Evolutionary conservation across 2,888 invertebrate genomes (phyloP).

Genomic region (Sesamia inferens): DNA sequence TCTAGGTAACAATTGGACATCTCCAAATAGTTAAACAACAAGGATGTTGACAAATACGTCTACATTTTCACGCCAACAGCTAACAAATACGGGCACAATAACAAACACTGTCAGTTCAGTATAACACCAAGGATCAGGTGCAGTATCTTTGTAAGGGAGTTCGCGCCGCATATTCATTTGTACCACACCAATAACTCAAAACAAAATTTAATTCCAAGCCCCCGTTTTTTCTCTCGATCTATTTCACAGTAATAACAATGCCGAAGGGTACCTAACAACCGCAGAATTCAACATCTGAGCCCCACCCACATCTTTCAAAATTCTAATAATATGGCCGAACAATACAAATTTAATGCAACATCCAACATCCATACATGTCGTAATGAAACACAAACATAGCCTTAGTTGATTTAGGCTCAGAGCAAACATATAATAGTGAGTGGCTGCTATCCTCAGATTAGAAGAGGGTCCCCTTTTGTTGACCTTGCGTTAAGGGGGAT

Average conservation of each 20-base stretch:
- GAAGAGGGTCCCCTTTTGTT: constrained; percentile 62
- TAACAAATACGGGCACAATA: not conserved
- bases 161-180: constrained; percentile 30
- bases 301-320: constrained; percentile 58
- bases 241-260: constrained; percentile 51
- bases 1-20: not conserved
- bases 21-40: not conserved
- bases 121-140: constrained; percentile 46
- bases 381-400: constrained; percentile 78
- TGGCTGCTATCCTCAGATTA: constrained; percentile 72
- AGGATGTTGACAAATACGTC: not conserved
- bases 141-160: constrained; percentile 7
- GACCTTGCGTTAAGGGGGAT: constrained; percentile 59
- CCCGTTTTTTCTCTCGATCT: constrained; percentile 44
- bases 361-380: constrained; percentile 66
- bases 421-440: constrained; percentile 74
- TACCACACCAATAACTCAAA: constrained; percentile 45
- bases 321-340: constrained; percentile 54
- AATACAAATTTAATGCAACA: constrained; percentile 66
- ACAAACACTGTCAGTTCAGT: constrained; percentile 19
- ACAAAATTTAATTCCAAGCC: constrained; percentile 39
- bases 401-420: constrained; percentile 74
- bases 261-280: constrained; percentile 38
- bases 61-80: not conserved
- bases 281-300: constrained; percentile 54